A percentile compares a stretch with the other conserved stretches of the same genome.
Evolutionary conservation across 2,113 vertebrate genomes (phyloP).

Genomic region (Uropsilus gracilis): DNA sequence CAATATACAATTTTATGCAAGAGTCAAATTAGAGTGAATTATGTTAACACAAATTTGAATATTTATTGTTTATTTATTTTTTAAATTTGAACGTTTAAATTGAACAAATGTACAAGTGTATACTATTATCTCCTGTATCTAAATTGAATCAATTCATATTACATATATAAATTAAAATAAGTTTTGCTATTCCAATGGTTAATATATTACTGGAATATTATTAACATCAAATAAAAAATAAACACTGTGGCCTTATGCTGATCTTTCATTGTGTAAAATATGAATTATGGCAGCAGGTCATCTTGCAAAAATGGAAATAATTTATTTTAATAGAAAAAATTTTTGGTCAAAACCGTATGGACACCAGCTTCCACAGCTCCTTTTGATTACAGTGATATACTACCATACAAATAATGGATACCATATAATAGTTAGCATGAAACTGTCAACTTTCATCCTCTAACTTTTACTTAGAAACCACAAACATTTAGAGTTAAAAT

Average conservation of each 20-base stretch:
- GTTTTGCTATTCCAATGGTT: background rate
- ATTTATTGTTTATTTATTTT: no score
- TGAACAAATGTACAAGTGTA: background rate
- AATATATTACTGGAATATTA: background rate
- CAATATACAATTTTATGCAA: background rate
- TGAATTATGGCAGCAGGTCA: constrained; percentile 70
- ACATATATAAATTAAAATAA: background rate
- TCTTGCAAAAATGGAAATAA: constrained; percentile 73
- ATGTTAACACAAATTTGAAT: background rate
- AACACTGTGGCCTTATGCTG: constrained; percentile 13
- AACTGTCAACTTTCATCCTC: constrained; percentile 72
- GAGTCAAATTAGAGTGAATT: background rate
- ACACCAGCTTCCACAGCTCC: constrained; percentile 70
- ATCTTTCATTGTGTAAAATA: constrained; percentile 59
- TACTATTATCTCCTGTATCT: background rate
- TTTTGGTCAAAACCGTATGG: constrained; percentile 73
- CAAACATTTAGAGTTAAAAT: constrained; percentile 78
- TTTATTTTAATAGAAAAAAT: constrained; percentile 78
- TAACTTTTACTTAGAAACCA: constrained; percentile 75
- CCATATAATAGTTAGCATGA: constrained; percentile 73
- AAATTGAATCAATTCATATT: background rate
- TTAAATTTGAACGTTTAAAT: background rate
- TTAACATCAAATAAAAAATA: constrained; percentile 36
- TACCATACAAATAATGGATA: constrained; percentile 77
- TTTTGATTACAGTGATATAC: constrained; percentile 78